Evolutionary conservation across 2,113 vertebrate genomes (phyloP).

Genomic region (Ariopsis seemanni): DNA sequence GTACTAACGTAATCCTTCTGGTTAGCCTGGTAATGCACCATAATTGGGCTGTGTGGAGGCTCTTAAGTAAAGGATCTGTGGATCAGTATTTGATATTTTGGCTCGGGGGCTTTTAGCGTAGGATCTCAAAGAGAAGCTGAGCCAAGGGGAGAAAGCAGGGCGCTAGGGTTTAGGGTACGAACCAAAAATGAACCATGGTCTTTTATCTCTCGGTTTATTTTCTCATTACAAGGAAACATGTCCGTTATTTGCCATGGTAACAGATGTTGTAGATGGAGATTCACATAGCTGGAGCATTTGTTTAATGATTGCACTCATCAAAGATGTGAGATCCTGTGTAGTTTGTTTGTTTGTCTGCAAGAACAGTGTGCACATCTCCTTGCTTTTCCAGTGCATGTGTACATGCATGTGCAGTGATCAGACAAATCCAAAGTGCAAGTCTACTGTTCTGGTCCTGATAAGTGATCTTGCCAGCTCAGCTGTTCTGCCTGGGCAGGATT

Average conservation of each 20-base stretch:
- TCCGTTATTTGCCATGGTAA: slow-evolving; percentile 10
- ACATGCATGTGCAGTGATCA: slow-evolving; percentile 35
- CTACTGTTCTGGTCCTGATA: slow-evolving; percentile 52
- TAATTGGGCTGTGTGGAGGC: slow-evolving; percentile 41
- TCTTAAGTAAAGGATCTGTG: slow-evolving; percentile 44
- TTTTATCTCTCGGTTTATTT: neutral
- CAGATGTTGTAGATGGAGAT: slow-evolving; percentile 2
- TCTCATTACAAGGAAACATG: neutral
- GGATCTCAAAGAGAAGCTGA: slow-evolving; percentile 11
- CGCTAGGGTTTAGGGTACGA: neutral
- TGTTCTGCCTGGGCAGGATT: slow-evolving; percentile 49
- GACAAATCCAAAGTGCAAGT: neutral
- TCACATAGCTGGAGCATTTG: neutral
- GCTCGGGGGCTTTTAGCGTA: slow-evolving; percentile 21
- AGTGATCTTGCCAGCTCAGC: slow-evolving; percentile 64
- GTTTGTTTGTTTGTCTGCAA: neutral
- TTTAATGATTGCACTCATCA: slow-evolving; percentile 4
- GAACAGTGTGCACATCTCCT: neutral
- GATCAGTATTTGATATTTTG: slow-evolving; percentile 40
- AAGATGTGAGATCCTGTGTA: neutral
- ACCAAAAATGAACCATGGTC: neutral
- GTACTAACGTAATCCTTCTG: slow-evolving; percentile 57
- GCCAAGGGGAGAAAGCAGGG: neutral
- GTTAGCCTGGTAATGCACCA: slow-evolving; percentile 45
- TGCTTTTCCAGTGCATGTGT: slow-evolving; percentile 32